A percentile compares a stretch with the other conserved stretches of the same genome.
These are phyloP conservation scores for Timema cristinae DNA, from an alignment of 2,888 invertebrate genomes.

Conservation along the genomic window DNA sequence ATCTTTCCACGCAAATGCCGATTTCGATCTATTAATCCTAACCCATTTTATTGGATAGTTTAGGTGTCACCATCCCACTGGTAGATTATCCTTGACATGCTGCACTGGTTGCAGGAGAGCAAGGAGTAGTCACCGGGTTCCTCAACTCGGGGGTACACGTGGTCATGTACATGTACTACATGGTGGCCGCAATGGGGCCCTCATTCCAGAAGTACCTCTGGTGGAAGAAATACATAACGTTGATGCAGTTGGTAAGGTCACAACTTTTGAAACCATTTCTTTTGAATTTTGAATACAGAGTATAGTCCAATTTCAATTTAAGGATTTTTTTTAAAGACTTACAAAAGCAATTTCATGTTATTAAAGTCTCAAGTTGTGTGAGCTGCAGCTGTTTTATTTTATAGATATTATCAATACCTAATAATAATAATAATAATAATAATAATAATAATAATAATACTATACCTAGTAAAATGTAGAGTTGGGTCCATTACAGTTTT, in stretches of 20 bases:
- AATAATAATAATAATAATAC: background rate
- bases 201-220: constrained; percentile 50
- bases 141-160: constrained; percentile 50
- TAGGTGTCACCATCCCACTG: too few species aligned
- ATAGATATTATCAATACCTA: too few species aligned
- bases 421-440: background rate
- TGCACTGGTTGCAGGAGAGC: constrained; percentile 39
- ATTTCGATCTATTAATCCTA: too few species aligned
- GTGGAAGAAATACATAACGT: constrained; percentile 54
- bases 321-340: background rate
- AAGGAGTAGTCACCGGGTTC: constrained; percentile 49
- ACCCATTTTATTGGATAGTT: too few species aligned
- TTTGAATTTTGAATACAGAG: too few species aligned
- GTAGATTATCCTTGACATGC: too few species aligned
- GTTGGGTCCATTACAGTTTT: background rate
- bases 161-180: constrained; percentile 52
- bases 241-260: constrained; percentile 45
- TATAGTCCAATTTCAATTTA: background rate
- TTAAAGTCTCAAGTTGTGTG: too few species aligned
- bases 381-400: too few species aligned
- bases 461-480: background rate
- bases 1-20: too few species aligned
- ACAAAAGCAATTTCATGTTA: background rate
- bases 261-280: too few species aligned
- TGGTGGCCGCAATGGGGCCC: constrained; percentile 50